Conservation (phyloP, 2,113 vertebrate species). For the Psittacara wagleri region DNA sequence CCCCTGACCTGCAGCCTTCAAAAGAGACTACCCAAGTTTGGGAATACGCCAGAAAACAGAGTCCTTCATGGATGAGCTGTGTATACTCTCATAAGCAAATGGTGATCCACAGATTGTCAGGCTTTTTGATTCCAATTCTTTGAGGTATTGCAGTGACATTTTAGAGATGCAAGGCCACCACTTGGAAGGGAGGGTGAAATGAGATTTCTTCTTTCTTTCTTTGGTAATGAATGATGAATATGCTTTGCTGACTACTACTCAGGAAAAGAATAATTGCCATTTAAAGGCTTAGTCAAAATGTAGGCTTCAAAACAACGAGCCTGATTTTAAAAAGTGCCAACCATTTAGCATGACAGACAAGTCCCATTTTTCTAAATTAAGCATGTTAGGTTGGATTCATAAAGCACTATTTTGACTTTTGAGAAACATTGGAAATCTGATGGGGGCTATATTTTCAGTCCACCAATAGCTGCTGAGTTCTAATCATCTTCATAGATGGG, state of each 20-base stretch:
- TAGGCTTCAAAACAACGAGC: neutral
- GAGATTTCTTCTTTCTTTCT: neutral
- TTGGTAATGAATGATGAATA: neutral
- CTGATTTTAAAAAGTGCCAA: neutral
- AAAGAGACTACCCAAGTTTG: neutral
- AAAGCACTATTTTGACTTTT: neutral
- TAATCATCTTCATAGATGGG: neutral
- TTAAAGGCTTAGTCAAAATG: neutral
- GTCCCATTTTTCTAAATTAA: slow-evolving; percentile 21
- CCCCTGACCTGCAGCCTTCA: neutral
- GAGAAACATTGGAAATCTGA: neutral
- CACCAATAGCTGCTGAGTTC: neutral
- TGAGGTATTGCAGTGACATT: neutral
- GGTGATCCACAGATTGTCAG: neutral
- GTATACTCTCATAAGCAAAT: neutral
- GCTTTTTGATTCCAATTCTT: neutral
- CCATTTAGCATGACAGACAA: neutral
- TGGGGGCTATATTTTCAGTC: neutral
- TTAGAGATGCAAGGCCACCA: neutral
- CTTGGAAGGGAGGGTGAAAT: neutral
- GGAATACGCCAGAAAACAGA: neutral
- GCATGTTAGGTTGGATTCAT: neutral
- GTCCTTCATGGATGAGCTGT: neutral
- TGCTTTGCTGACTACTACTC: neutral
- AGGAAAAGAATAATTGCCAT: neutral